A percentile compares a stretch with the other conserved stretches of the same genome.
Conservation (phyloP, 1,140 invertebrate genomes). For the Drosophila azteca region DNA sequence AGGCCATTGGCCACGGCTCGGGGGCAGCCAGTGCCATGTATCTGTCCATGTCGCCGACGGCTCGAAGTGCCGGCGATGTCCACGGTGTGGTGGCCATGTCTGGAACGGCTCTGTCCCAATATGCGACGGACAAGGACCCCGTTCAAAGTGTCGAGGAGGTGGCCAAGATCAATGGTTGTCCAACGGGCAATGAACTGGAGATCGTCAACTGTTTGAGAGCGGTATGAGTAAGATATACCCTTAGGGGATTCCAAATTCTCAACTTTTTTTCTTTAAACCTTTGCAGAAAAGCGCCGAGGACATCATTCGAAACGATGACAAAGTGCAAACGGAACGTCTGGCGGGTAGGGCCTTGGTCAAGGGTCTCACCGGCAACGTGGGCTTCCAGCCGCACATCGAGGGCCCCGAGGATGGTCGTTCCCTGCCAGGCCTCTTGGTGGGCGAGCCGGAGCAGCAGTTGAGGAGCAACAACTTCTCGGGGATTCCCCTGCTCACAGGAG, state of each 20-base stretch:
- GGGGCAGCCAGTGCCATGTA: conserved; percentile 87
- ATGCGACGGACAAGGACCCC: conserved; percentile 86
- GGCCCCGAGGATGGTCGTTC: conserved; percentile 86
- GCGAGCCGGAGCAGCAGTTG: conserved; percentile 86
- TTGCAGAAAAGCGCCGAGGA: conserved; percentile 75
- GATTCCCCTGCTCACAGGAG: conserved; percentile 88
- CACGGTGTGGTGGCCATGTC: conserved; percentile 88
- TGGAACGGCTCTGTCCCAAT: conserved; percentile 87
- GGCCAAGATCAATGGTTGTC: conserved; percentile 85
- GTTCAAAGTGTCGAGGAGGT: conserved; percentile 84
- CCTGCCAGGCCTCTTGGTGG: conserved; percentile 86
- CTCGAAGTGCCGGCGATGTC: conserved; percentile 84
- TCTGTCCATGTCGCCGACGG: conserved; percentile 85
- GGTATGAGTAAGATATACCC: conserved; percentile 18
- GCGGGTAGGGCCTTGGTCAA: conserved; percentile 84
- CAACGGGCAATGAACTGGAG: conserved; percentile 83
- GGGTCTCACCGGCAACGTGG: conserved; percentile 83
- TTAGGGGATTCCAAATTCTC: background rate
- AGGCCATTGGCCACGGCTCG: conserved; percentile 88
- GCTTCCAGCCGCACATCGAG: conserved; percentile 87
- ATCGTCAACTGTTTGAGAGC: conserved; percentile 86
- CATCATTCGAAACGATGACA: conserved; percentile 84
- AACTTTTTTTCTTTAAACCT: background rate
- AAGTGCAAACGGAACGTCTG: conserved; percentile 84
- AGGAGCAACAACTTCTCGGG: conserved; percentile 84